Evolutionary conservation across 1,140 invertebrate genomes (phyloP), one percentile per base, ranked within the genome.

Genomic region (Oncopodura yosiiana): DNA sequence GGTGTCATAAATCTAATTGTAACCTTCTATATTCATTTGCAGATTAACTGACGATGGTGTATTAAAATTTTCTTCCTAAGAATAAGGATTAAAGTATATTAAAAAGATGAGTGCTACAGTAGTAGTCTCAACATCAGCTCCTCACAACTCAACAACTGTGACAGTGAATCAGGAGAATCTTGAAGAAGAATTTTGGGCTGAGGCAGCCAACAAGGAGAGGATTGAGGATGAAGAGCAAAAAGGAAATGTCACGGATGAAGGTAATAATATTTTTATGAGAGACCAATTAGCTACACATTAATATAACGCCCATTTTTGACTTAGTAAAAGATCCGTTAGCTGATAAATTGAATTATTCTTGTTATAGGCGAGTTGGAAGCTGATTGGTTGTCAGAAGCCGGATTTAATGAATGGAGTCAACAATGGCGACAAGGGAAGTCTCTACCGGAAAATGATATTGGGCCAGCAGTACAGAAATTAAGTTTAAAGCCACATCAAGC

Each of bases 381-480:
- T 1, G 76, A 76, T 49, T 80, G 78, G 77, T 67, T 80, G 45
- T 69, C 69, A 2, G 68, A 76, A 49, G 79, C 78, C 2, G 81
- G 81, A 9, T 69, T 81, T 42, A 70, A 71, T 2, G 71, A 78
- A 59, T 67, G 80, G 57, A 74, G 75, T 3, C 77, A 78, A 50
- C 71, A 77, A 14, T 79, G 77, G 71, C 72, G 76, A 56, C 71
- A 75, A 32, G 78, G 78, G 1, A 71, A 75, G 49, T 78, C 79
- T 64, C 72, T 81, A 21, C 69, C 75, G 5, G 77, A 78, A 38
- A 72, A 74, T 24, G 73, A 79, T 53, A 66, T 80, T 56, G 76
- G 75, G 21, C 74, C 73, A 19, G 76, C 75, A 3, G 70, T 81
- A 14, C 68, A 72, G 27, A 73, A 73, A 46, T 70, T 81, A 37